Conservation (phyloP, 2,797 vertebrate genomes). For the Falco novaeseelandiae region DNA sequence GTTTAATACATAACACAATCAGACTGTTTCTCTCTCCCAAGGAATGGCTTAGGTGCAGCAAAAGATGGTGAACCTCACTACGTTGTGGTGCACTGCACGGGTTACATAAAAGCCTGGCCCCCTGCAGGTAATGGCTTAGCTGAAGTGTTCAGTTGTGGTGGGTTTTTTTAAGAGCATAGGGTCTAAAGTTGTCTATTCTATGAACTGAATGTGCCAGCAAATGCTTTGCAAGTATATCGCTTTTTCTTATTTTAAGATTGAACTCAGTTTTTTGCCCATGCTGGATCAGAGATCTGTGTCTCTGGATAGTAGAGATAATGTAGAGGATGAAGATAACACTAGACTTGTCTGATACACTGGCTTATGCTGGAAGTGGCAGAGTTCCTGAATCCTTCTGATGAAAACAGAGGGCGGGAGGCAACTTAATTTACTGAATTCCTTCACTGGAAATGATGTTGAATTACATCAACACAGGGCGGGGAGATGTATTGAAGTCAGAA, state of each 20-base stretch:
- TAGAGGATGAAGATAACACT: background rate
- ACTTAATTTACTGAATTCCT: background rate
- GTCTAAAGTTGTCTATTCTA: background rate
- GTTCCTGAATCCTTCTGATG: background rate
- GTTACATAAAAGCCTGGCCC: conserved; percentile 98
- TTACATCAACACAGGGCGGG: background rate
- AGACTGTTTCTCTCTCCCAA: conserved; percentile 44
- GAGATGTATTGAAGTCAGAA: background rate
- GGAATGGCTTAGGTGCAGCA: conserved; percentile 88
- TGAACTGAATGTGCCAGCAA: background rate
- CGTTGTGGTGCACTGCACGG: conserved; percentile 96
- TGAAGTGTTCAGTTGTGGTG: accelerated
- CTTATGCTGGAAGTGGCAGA: background rate
- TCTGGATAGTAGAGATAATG: background rate
- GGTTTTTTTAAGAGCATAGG: accelerated
- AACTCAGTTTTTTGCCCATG: background rate
- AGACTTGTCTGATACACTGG: too few relatives aligned
- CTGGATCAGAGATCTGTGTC: background rate
- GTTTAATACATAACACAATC: background rate
- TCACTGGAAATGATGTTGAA: accelerated
- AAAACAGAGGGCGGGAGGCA: background rate
- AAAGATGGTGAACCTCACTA: conserved; percentile 95
- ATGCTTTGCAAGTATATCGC: background rate
- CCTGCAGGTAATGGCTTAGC: conserved; percentile 83
- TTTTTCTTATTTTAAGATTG: accelerated